These are phyloP conservation scores for Lasioglossum lativentre DNA, from an alignment of 2,888 invertebrate genomes.

Conservation along the genomic window DNA sequence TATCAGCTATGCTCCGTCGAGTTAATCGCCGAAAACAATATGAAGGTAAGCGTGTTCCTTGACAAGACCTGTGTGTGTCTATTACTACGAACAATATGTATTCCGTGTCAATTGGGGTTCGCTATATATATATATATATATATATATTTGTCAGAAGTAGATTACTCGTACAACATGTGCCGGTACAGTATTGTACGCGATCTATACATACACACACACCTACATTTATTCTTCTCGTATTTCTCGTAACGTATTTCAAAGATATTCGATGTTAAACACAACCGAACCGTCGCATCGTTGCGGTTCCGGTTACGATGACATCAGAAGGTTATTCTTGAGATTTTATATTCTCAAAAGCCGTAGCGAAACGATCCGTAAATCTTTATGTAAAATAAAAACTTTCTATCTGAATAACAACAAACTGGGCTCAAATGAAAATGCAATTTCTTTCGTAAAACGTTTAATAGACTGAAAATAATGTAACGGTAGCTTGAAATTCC, in stretches of 20 bases:
- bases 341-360: slow-evolving; percentile 3
- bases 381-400: too few relatives aligned
- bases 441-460: too few relatives aligned
- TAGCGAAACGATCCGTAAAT: neutral
- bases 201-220: neutral
- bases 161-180: slow-evolving; percentile 9
- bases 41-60: slow-evolving; percentile 89
- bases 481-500: too few relatives aligned
- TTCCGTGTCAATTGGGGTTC: slow-evolving; percentile 15
- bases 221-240: neutral
- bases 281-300: neutral
- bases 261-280: neutral
- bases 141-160: slow-evolving; percentile 10
- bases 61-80: neutral
- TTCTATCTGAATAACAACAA: too few relatives aligned
- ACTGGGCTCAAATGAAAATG: too few relatives aligned
- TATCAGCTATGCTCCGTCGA: slow-evolving; percentile 96
- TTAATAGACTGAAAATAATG: too few relatives aligned
- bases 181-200: neutral
- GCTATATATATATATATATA: too few relatives aligned
- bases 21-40: slow-evolving; percentile 96
- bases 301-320: slow-evolving; percentile 21
- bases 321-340: slow-evolving; percentile 39
- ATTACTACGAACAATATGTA: neutral
- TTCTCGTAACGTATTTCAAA: neutral